These are phyloP conservation scores for Carassius carassius DNA, from an alignment of 2,113 vertebrate genomes.

Conservation along the genomic window DNA sequence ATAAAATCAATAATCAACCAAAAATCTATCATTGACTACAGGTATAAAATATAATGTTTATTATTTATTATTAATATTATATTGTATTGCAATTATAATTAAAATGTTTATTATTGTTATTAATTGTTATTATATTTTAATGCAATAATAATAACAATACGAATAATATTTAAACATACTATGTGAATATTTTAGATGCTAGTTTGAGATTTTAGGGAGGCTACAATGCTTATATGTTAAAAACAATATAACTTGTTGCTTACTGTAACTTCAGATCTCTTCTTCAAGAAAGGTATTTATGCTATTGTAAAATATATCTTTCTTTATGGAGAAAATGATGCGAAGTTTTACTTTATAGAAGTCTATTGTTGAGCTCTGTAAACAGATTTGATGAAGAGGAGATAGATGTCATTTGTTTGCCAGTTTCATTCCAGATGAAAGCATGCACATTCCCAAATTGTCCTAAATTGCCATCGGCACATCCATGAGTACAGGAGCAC, in stretches of 20 bases:
- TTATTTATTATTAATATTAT: no score
- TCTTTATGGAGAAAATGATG: neutral
- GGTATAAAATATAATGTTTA: no score
- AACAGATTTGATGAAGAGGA: neutral
- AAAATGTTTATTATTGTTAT: no score
- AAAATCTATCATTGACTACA: no score
- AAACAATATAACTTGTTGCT: neutral
- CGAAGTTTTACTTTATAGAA: neutral
- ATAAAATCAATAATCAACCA: no score
- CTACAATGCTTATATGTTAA: neutral
- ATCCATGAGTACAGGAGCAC: neutral
- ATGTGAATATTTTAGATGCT: neutral
- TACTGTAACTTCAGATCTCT: neutral
- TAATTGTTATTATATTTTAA: no score
- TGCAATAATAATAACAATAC: no score
- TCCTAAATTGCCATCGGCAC: neutral
- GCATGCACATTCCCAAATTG: neutral
- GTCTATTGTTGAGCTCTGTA: neutral
- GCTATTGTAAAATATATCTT: neutral
- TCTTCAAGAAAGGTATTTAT: neutral
- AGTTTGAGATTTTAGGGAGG: neutral
- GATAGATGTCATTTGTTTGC: neutral
- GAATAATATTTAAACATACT: no score
- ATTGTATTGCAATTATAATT: no score
- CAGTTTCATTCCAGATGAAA: neutral